Evolutionary conservation across 2,888 invertebrate genomes (phyloP), one percentile per base, ranked within the genome.

Genomic region (Temnothorax ravouxi): DNA sequence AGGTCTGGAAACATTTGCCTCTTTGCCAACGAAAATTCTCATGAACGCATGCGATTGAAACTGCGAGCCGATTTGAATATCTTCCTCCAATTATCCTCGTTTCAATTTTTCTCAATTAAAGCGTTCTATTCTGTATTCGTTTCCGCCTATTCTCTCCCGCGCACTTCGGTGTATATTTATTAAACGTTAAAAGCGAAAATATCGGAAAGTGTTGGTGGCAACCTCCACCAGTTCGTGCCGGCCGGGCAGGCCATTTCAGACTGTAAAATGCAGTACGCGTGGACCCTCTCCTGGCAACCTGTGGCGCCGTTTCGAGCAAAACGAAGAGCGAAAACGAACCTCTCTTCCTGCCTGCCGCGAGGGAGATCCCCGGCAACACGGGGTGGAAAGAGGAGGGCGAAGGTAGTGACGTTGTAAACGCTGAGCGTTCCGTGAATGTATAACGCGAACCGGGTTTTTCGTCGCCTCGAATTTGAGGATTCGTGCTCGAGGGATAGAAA

Each of bases 281-380:
- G 79, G 79, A 79, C 72, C 25, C 72, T 71, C 79, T 71, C 71
- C 59, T 79, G 79, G 79, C 79, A 79, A 79, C 79, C 79, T 79
- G 79, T 79, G 72, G 79, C 79, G 79, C 38, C 79, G 72, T 79
- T 79, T 59, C 79, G 72, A 61, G 79, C 72, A 71, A 79, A 79
- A 79, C 79, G 72, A 79, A 79, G 79, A 79, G 77, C 66, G 79
- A 79, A 34, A 79, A 79, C 79, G 71, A 79, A 79, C 59, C 79
- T 1, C 79, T 59, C 79, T 54, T 66, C 44, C 77, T 38, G 21
- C 72, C 72, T 38, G 21, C 72, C 72, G 72, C 47, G 79, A 76
- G 79, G 21, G 47, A 44, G 44, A 67, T 56, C 67, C 56, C 67
- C 79, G 21, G 18, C 34, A 15, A 38, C 61, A 61, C 77, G 18